Evolutionary conservation across 1,140 invertebrate species (phyloP).

Genomic region (Formica exsecta): DNA sequence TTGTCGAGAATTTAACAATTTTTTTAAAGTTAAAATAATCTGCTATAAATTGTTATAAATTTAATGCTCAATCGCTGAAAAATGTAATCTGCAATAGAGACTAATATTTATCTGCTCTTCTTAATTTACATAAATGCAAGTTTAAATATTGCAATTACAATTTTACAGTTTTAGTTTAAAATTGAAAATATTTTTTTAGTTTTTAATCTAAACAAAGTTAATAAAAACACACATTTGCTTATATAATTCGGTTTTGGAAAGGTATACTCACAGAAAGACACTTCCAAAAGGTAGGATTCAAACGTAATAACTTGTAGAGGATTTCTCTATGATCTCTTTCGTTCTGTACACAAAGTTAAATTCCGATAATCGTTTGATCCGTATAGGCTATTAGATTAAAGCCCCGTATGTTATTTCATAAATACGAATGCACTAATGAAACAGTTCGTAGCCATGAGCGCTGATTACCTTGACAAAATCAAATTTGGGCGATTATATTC

Average conservation of each 20-base stretch:
- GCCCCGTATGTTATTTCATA: conserved; percentile 31
- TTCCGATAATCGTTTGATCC: conserved; percentile 38
- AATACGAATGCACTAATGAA: conserved; percentile 23
- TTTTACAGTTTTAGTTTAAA: not conserved
- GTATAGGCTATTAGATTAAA: conserved; percentile 36
- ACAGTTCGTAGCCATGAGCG: conserved; percentile 17
- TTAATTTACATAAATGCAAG: not conserved
- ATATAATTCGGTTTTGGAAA: not conserved
- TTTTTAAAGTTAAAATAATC: not conserved
- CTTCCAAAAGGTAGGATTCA: not conserved
- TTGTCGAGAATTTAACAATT: not conserved
- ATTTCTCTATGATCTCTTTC: conserved; percentile 1
- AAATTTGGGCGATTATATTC: conserved; percentile 44
- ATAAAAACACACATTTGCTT: not conserved
- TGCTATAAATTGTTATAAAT: not conserved
- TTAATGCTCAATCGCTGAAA: not conserved
- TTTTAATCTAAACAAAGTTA: not conserved
- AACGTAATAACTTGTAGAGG: not conserved
- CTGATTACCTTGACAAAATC: conserved; percentile 44
- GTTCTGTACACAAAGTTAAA: not conserved
- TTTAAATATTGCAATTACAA: not conserved
- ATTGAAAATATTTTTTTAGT: too few relatives aligned
- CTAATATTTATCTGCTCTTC: not conserved
- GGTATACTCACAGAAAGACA: not conserved
- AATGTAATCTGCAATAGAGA: not conserved